These are phyloP conservation scores for Neopelma chrysocephalum DNA, from an alignment of 2,797 vertebrate genomes.

Conservation along the genomic window DNA sequence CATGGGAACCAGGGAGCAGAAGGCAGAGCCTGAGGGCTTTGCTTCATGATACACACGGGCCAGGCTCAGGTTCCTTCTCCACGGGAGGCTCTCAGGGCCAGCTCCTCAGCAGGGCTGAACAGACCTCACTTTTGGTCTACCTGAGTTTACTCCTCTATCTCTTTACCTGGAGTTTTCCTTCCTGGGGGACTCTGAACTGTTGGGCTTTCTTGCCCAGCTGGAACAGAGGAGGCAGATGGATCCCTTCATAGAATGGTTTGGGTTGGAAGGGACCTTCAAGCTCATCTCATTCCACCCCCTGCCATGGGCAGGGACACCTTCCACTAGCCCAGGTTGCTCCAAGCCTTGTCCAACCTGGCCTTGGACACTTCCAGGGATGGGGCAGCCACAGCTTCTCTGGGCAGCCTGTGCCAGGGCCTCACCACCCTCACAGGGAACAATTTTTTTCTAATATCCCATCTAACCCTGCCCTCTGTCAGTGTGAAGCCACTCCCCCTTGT, in stretches of 20 bases:
- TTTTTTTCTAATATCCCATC: neutral
- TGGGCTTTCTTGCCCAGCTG: neutral
- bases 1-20: neutral
- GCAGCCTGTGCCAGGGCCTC: rapidly evolving
- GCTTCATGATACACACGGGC: neutral
- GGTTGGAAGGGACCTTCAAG: neutral
- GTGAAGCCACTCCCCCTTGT: neutral
- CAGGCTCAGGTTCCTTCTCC: neutral
- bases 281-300: neutral
- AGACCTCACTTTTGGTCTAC: neutral
- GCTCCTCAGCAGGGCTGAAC: neutral
- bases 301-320: neutral
- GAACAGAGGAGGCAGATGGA: neutral
- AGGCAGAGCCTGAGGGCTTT: neutral
- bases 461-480: neutral
- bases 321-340: rapidly evolving
- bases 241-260: neutral
- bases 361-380: neutral
- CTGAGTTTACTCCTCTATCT: neutral
- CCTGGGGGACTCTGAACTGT: neutral
- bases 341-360: rapidly evolving
- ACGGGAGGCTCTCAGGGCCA: neutral
- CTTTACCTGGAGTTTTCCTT: neutral
- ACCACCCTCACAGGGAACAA: rapidly evolving
- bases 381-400: neutral